Percentiles rank a stretch among this genome's conserved stretches.
phyloP scores from a whole-genome alignment of 1,140 invertebrate genomes.

The Popillia japonica region DNA sequence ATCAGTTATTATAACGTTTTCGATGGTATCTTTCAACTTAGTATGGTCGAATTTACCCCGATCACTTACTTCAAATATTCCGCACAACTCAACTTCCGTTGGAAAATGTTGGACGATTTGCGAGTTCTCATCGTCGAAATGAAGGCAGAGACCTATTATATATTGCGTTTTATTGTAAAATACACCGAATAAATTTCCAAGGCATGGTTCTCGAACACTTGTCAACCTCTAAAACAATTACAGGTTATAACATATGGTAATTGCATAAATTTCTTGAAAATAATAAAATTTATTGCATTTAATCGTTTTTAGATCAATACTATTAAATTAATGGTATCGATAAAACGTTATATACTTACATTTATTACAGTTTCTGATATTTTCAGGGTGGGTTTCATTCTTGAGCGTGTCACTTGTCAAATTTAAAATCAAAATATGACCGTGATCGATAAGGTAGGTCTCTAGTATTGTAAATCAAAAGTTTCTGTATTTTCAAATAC shows the following conservation, averaged over 20 bases:
- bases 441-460: too few species aligned
- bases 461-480: too few species aligned
- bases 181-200: conserved; percentile 76
- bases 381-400: conserved; percentile 62
- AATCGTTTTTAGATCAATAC: too few species aligned
- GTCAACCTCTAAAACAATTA: conserved; percentile 65
- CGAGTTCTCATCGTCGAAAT: conserved; percentile 65
- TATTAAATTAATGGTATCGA: neutral
- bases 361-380: conserved; percentile 61
- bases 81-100: conserved; percentile 77
- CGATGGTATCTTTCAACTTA: conserved; percentile 43
- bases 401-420: conserved; percentile 42
- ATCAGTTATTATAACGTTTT: conserved; percentile 76
- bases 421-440: conserved; percentile 34
- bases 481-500: too few species aligned
- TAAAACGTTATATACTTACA: conserved; percentile 52
- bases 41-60: conserved; percentile 47
- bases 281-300: too few species aligned
- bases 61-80: conserved; percentile 71
- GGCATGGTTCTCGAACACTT: conserved; percentile 65
- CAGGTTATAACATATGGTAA: conserved; percentile 43
- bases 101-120: conserved; percentile 69
- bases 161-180: conserved; percentile 75
- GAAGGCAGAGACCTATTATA: conserved; percentile 71
- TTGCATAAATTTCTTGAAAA: neutral